Conservation (phyloP, 2,888 invertebrate species). For the Hermaeophaga mercurialis region DNA sequence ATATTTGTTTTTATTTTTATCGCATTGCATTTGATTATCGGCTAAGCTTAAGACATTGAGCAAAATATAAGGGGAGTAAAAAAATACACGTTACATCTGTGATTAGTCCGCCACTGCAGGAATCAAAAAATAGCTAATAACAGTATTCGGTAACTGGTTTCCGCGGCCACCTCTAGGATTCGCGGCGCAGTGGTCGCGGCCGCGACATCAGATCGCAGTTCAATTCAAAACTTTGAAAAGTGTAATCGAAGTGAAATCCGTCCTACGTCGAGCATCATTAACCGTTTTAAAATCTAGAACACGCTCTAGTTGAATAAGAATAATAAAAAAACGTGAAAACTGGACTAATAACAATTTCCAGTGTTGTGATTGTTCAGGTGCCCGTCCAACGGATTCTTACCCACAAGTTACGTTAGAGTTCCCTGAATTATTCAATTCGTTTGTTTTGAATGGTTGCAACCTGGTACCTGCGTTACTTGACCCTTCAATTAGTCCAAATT, state of each 20-base stretch:
- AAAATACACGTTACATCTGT: too few relatives aligned
- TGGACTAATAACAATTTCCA: slow-evolving; percentile 15
- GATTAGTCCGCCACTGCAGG: too few relatives aligned
- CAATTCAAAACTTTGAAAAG: slow-evolving; percentile 4
- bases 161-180: slow-evolving; percentile 1
- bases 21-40: too few relatives aligned
- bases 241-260: neutral
- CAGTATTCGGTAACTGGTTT: too few relatives aligned
- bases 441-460: slow-evolving; percentile 16
- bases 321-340: slow-evolving; percentile 19
- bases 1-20: too few relatives aligned
- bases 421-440: too few relatives aligned
- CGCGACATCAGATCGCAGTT: neutral
- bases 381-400: slow-evolving; percentile 10
- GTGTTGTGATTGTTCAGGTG: slow-evolving; percentile 9
- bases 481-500: slow-evolving; percentile 14
- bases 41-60: too few relatives aligned
- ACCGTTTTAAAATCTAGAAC: slow-evolving; percentile 8
- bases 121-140: too few relatives aligned
- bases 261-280: neutral
- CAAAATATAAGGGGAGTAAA: too few relatives aligned
- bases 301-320: neutral
- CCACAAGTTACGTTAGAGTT: slow-evolving; percentile 8
- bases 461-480: neutral
- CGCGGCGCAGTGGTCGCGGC: neutral